Evolutionary conservation across 1,140 invertebrate genomes (phyloP).

Genomic region (Atta colombica): DNA sequence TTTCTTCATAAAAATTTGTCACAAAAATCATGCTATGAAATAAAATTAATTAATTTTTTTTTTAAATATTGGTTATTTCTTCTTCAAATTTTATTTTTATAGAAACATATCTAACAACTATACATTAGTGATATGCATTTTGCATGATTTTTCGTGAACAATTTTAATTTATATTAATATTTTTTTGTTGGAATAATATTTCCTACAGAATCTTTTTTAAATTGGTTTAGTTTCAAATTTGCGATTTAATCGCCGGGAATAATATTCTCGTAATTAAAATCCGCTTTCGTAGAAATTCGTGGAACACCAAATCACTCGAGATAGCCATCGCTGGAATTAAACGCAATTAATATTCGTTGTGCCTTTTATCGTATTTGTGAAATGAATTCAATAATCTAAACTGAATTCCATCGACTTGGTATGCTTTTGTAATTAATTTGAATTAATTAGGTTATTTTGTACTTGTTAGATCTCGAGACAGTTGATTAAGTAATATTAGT

Average conservation of each 20-base stretch:
- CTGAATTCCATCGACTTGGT: not conserved
- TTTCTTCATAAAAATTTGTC: not conserved
- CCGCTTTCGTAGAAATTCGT: conserved; percentile 40
- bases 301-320: conserved; percentile 42
- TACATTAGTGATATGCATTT: not conserved
- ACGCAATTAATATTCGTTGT: conserved; percentile 61
- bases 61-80: not conserved
- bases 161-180: not conserved
- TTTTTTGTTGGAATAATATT: conserved; percentile 32
- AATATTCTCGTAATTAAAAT: conserved; percentile 61
- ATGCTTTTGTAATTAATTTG: conserved; percentile 48
- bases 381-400: conserved; percentile 59
- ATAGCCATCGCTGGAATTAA: conserved; percentile 56
- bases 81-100: not conserved
- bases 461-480: conserved; percentile 42
- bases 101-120: not conserved
- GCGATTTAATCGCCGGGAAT: conserved; percentile 55
- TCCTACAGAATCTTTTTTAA: conserved; percentile 28
- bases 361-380: conserved; percentile 54
- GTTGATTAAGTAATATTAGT: conserved; percentile 42
- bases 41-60: conserved; percentile 1
- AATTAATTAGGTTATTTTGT: conserved; percentile 47
- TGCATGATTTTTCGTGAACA: not conserved
- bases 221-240: conserved; percentile 51
- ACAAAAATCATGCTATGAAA: conserved; percentile 3